Evolutionary conservation across 2,797 vertebrate genomes (phyloP).

Genomic region (Picus viridis): DNA sequence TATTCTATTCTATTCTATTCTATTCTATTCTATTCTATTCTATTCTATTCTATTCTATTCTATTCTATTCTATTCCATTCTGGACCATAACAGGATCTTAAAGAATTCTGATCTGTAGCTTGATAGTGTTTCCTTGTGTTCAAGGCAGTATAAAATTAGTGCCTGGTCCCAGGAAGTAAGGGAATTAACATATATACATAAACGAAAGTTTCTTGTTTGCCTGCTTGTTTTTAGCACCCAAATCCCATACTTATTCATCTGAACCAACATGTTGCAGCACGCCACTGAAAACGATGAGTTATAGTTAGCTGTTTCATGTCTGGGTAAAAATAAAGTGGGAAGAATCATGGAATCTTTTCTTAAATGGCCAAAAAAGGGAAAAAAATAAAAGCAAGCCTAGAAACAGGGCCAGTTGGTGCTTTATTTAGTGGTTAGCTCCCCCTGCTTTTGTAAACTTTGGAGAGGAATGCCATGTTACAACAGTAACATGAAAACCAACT

Average conservation of each 20-base stretch:
- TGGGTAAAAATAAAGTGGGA: conserved; percentile 39
- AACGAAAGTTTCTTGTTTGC: conserved; percentile 9
- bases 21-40: too few relatives aligned
- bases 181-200: neutral
- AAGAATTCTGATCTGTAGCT: neutral
- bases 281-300: neutral
- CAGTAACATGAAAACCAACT: conserved; percentile 46
- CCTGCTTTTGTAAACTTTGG: conserved; percentile 42
- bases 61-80: neutral
- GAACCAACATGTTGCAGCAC: neutral
- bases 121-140: neutral
- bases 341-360: conserved; percentile 37
- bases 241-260: neutral
- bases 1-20: too few relatives aligned
- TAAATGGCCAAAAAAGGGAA: conserved; percentile 36
- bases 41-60: too few relatives aligned
- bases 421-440: conserved; percentile 53
- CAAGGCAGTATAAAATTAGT: neutral
- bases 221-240: neutral
- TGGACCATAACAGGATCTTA: neutral
- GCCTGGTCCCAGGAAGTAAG: neutral
- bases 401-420: conserved; percentile 10
- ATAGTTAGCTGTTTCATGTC: conserved; percentile 23
- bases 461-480: neutral
- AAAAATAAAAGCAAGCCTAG: conserved; percentile 28